These are phyloP conservation scores for Apodemus speciosus DNA, from an alignment of 2,113 vertebrate species.

Conservation along the genomic window DNA sequence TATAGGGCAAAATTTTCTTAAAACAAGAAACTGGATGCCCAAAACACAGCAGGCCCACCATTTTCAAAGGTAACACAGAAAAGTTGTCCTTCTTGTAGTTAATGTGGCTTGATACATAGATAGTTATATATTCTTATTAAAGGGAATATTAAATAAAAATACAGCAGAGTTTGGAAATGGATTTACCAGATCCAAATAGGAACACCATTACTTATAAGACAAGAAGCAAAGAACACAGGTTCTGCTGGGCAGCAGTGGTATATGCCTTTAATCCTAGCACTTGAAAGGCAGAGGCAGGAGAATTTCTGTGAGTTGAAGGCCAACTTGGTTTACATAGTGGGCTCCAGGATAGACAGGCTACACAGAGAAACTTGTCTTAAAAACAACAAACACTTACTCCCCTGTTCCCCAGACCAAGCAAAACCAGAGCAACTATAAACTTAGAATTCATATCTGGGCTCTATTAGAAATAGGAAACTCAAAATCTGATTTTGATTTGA, in stretches of 20 bases:
- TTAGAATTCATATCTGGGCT: background rate
- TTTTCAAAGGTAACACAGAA: background rate
- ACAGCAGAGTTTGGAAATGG: background rate
- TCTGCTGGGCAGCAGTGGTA: background rate
- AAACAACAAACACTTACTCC: background rate
- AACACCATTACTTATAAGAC: background rate
- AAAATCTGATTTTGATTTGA: constrained; percentile 3
- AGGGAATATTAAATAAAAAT: constrained; percentile 15
- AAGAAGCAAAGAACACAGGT: background rate
- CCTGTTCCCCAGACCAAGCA: background rate
- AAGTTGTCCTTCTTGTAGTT: background rate
- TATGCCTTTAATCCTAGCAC: background rate
- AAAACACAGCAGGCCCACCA: background rate
- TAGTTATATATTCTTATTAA: background rate
- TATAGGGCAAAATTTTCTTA: background rate
- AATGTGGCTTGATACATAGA: background rate
- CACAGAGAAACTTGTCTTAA: background rate
- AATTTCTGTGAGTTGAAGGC: background rate
- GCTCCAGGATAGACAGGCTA: background rate
- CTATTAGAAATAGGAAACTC: background rate
- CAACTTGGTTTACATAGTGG: background rate
- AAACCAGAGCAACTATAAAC: background rate
- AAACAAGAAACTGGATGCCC: background rate
- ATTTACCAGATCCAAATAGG: background rate
- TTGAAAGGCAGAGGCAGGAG: background rate